phyloP scores from a whole-genome alignment of 37 sponge, comb jelly and placozoan genomes.

The Ephydatia muelleri region DNA sequence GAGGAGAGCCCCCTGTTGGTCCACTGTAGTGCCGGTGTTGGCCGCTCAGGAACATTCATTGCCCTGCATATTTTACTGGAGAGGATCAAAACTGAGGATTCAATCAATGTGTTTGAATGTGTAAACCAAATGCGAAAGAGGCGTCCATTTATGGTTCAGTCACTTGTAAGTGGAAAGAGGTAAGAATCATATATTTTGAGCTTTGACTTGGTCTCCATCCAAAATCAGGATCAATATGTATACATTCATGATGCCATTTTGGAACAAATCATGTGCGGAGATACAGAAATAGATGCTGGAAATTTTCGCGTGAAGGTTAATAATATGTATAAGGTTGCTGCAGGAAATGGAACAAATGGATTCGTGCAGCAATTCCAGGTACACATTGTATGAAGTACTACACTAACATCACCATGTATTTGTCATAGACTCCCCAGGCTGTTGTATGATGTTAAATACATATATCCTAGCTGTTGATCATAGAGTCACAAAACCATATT shows the following conservation, averaged over 20 bases:
- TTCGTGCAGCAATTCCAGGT: constrained; percentile 64
- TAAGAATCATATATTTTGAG: too few species aligned
- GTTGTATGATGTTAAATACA: too few species aligned
- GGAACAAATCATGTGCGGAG: constrained; percentile 66
- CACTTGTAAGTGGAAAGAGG: constrained; percentile 12
- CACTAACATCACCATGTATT: too few species aligned
- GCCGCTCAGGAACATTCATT: constrained; percentile 62
- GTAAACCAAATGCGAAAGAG: constrained; percentile 44
- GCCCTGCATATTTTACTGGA: constrained; percentile 35
- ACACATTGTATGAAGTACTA: too few species aligned
- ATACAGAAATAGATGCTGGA: constrained; percentile 42
- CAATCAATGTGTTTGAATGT: constrained; percentile 35
- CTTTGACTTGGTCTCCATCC: too few species aligned
- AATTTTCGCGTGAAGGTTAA: constrained; percentile 41
- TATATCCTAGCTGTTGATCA: too few species aligned
- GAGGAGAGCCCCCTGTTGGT: constrained; percentile 36
- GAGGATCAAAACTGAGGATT: constrained; percentile 10
- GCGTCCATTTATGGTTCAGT: constrained; percentile 45
- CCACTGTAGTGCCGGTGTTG: constrained; percentile 74
- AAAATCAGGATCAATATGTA: constrained; percentile 73
- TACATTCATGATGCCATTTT: constrained; percentile 78
- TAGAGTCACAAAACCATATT: too few species aligned
- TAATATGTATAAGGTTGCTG: constrained; percentile 17
- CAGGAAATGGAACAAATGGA: constrained; percentile 25
- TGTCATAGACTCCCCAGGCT: too few species aligned